These are phyloP conservation scores for Lithodes maja DNA, from an alignment of 2,888 invertebrate species.

Conservation along the genomic window DNA sequence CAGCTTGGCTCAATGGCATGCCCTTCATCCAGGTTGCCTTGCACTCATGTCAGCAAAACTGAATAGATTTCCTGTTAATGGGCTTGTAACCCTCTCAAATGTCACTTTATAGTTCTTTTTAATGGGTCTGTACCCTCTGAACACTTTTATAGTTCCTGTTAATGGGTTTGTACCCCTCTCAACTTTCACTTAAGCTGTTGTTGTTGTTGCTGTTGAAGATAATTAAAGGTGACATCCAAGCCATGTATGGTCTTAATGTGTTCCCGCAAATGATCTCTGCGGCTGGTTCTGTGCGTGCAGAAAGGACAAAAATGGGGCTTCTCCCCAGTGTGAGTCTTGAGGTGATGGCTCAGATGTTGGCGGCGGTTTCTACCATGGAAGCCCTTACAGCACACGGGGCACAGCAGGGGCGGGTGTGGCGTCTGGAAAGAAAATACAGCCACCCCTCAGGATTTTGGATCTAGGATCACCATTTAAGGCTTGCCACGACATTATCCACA, in stretches of 20 bases:
- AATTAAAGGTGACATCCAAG: constrained; percentile 31
- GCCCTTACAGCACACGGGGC: constrained; percentile 66
- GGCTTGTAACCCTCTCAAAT: background rate
- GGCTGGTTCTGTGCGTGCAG: constrained; percentile 67
- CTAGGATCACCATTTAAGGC: background rate
- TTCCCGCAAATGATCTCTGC: constrained; percentile 62
- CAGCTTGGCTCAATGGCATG: constrained; percentile 55
- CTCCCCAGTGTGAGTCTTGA: constrained; percentile 66
- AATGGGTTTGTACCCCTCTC: background rate
- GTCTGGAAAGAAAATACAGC: constrained; percentile 68
- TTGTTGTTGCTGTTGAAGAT: constrained; percentile 20
- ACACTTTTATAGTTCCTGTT: background rate
- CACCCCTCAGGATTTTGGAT: constrained; percentile 60
- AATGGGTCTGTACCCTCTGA: background rate
- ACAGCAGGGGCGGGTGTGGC: constrained; percentile 44
- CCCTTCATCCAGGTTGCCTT: constrained; percentile 39
- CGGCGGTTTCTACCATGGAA: constrained; percentile 68
- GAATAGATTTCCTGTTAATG: background rate
- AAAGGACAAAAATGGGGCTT: constrained; percentile 67
- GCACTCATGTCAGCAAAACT: constrained; percentile 12
- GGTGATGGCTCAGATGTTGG: constrained; percentile 68
- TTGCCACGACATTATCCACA: background rate
- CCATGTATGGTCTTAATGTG: constrained; percentile 63
- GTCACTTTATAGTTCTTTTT: constrained; percentile 30
- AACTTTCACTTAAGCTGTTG: constrained; percentile 30